Percentiles rank a stretch among this genome's conserved stretches.
These are phyloP conservation scores for Megaleporinus macrocephalus DNA, from an alignment of 2,113 vertebrate species.

Conservation along the genomic window DNA sequence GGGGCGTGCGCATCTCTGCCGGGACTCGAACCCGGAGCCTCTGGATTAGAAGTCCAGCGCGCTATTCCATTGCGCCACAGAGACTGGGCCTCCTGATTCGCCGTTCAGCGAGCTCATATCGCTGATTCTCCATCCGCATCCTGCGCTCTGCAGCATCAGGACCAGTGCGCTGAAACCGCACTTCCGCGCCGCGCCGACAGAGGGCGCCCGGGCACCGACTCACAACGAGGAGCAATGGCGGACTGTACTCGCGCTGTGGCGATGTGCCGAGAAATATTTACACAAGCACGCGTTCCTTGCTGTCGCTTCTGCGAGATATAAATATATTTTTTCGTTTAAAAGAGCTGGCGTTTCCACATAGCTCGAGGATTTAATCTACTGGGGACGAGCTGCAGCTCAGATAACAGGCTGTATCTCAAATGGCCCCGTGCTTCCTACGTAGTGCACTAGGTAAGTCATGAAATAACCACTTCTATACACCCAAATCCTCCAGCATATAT, in stretches of 20 bases:
- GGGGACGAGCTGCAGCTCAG: no score
- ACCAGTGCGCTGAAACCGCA: constrained; percentile 62
- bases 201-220: constrained; percentile 60
- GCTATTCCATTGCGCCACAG: constrained; percentile 99
- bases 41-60: constrained; percentile 99
- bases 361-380: no score
- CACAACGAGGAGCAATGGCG: constrained; percentile 41
- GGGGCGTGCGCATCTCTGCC: constrained; percentile 90
- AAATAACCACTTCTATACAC: no score
- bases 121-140: constrained; percentile 62
- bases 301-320: background rate
- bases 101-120: constrained; percentile 66
- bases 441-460: no score
- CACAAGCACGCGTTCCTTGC: background rate
- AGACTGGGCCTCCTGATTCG: constrained; percentile 73
- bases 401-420: no score
- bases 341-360: no score
- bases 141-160: constrained; percentile 76
- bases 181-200: constrained; percentile 55
- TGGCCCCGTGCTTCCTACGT: no score
- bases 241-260: background rate
- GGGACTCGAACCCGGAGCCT: constrained; percentile 99
- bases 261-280: background rate
- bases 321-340: background rate
- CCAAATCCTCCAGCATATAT: no score